phyloP scores from a whole-genome alignment of 2,888 invertebrate species.

The Archips crataeganus region DNA sequence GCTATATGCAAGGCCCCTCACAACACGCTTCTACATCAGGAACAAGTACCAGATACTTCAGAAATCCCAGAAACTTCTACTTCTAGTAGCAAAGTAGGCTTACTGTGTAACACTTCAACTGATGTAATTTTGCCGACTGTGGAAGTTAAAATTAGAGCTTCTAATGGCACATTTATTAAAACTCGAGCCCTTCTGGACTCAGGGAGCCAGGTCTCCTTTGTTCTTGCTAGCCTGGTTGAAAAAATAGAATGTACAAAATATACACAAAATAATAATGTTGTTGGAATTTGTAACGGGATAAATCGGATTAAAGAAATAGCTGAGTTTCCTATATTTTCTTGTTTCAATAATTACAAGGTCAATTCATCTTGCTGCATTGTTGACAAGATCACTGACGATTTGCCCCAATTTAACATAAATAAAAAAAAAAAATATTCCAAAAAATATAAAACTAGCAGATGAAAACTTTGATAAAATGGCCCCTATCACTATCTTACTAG shows the following conservation, averaged over 20 bases:
- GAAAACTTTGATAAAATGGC: background rate
- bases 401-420: background rate
- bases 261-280: background rate
- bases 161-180: conserved; percentile 6
- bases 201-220: conserved; percentile 3
- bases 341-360: background rate
- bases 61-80: background rate
- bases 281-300: background rate
- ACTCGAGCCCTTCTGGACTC: conserved; percentile 10
- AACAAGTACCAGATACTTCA: background rate
- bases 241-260: background rate
- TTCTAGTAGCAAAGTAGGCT: background rate
- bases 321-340: background rate
- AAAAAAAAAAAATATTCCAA: background rate
- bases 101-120: background rate
- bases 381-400: background rate
- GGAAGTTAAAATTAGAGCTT: background rate
- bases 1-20: conserved; percentile 12
- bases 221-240: background rate
- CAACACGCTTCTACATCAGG: conserved; percentile 9
- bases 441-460: background rate
- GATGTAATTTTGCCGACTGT: conserved; percentile 12
- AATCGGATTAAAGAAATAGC: background rate
- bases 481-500: conserved; percentile 1
- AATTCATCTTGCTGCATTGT: background rate